These are phyloP conservation scores for Heliconius ethilla DNA, from an alignment of 2,888 invertebrate species.

Conservation along the genomic window DNA sequence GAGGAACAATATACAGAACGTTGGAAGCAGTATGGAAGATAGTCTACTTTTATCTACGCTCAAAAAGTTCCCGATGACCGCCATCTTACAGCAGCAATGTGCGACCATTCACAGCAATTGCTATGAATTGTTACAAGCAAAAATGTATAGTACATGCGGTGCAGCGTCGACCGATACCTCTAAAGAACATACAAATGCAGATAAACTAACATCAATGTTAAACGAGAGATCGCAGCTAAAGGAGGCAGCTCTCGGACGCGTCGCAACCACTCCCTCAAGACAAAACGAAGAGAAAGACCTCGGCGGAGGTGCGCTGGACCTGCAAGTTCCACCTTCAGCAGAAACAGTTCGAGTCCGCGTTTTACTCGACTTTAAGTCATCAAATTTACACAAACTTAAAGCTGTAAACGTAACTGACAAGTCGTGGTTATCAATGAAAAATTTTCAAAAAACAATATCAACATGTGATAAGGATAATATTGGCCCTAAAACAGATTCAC, in stretches of 20 bases:
- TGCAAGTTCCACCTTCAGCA: conserved; percentile 50
- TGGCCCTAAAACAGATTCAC: not conserved
- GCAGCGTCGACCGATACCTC: not conserved
- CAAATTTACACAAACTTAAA: not conserved
- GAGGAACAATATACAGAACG: not conserved
- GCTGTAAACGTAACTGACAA: not conserved
- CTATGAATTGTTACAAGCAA: not conserved
- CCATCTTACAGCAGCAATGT: not conserved
- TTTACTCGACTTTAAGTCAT: conserved; percentile 34
- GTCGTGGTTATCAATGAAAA: not conserved
- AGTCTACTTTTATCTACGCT: not conserved
- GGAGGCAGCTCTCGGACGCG: conserved; percentile 54
- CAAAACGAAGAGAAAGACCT: conserved; percentile 26
- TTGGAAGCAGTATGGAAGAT: not conserved
- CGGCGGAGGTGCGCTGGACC: conserved; percentile 45
- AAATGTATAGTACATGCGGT: not conserved
- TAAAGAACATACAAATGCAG: conserved; percentile 11
- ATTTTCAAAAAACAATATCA: not conserved
- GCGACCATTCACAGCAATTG: not conserved
- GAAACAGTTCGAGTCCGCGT: conserved; percentile 43
- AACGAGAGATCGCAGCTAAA: conserved; percentile 44
- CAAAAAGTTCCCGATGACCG: not conserved
- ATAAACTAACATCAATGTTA: conserved; percentile 36
- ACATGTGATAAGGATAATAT: conserved; percentile 2
- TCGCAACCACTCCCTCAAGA: conserved; percentile 35